Evolutionary conservation across 1,140 invertebrate genomes (phyloP), one percentile per base, ranked within the genome.

Genomic region (Eurosta solidaginis): DNA sequence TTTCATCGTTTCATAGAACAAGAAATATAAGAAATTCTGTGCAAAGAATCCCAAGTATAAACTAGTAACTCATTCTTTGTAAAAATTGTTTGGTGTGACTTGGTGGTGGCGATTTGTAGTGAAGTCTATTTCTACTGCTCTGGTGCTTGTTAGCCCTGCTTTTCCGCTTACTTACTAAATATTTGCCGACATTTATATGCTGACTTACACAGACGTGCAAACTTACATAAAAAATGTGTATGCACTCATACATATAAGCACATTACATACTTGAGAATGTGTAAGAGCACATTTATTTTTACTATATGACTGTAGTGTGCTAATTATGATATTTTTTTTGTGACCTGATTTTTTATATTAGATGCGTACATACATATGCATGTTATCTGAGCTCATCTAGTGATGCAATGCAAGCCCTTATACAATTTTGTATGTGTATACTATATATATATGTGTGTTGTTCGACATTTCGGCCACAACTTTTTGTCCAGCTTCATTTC

Each of bases 181-280:
- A 68, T 68, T 68, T 68, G 36, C 33, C 59, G n/a, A 68, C 59
- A 68, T n/a, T 68, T 68, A 17, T 20, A 5, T n/a, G 27, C 59
- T 20, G 33, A 12, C 22, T 29, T 20, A 5, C 33, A 29, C 59
- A 40, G 33, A 12, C 22, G 59, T 68, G 27, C 36, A 42, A 6
- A 22, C 9, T 20, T 40, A 68, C 14, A 68, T 36, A n/a, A 2
- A 22, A 22, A 6, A 9, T 14, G 10, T 47, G 45, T 47, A 47
- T 47, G 45, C 17, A 68, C 33, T 6, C n/a, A 22, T 22, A 22
- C 59, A 40, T 10, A 68, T 5, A 68, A 9, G 12, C 40, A 20
- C 33, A 40, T n/a, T n/a, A n/a, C 33, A 68, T 1, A n/a, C 33
- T 17, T 59, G n/a, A 17, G 2, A 25, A 42, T 68, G 33, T 59